A percentile compares a stretch with the other conserved stretches of the same genome.
These are phyloP conservation scores for Nasua narica DNA, from an alignment of 2,797 vertebrate genomes.

Conservation along the genomic window DNA sequence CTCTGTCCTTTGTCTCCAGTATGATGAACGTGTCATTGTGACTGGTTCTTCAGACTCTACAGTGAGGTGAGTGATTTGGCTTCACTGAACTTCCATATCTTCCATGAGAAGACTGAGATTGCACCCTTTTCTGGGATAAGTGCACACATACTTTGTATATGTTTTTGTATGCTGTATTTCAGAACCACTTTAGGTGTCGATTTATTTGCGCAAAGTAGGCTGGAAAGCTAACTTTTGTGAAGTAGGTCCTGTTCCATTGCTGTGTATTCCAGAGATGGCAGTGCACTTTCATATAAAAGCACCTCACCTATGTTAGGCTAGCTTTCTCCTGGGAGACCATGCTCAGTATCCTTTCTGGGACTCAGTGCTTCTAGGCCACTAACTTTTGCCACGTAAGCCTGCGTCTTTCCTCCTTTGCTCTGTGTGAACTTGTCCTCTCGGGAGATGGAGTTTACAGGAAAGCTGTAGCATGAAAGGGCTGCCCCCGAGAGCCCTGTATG, in stretches of 20 bases:
- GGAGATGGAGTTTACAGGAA: background rate
- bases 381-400: background rate
- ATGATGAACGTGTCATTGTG: conserved; percentile 98
- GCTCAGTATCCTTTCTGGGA: background rate
- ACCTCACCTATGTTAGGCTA: background rate
- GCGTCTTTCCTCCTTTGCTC: background rate
- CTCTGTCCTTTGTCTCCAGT: conserved; percentile 98
- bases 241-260: background rate
- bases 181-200: background rate
- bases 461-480: background rate
- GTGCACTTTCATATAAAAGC: background rate
- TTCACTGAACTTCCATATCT: background rate
- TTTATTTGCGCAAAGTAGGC: background rate
- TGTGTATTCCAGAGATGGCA: background rate
- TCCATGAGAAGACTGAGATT: background rate
- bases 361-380: background rate
- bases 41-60: conserved; percentile 98
- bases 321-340: background rate
- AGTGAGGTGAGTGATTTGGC: conserved; percentile 87
- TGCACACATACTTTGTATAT: fast-evolving
- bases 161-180: background rate
- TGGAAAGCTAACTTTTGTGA: background rate
- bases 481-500: background rate
- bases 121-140: background rate
- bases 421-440: background rate